phyloP scores from a whole-genome alignment of 1,140 invertebrate species.

The Thaumetopoea pityocampa region DNA sequence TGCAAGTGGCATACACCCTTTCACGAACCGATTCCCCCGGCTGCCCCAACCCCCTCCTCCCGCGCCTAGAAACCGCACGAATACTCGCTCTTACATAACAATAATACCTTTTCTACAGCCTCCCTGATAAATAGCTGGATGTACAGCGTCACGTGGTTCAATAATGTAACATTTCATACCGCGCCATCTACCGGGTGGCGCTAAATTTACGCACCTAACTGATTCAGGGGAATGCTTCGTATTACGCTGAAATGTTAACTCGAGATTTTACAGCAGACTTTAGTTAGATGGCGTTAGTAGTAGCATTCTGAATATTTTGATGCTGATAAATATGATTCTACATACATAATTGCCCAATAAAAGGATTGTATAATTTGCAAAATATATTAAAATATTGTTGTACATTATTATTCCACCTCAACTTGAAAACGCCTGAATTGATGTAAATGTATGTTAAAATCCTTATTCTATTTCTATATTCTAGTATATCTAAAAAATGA shows the following conservation, averaged over 20 bases:
- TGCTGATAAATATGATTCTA: not conserved
- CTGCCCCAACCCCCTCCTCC: conserved; percentile 33
- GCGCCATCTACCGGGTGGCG: conserved; percentile 60
- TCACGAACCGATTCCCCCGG: conserved; percentile 41
- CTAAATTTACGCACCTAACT: conserved; percentile 19
- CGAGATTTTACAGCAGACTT: conserved; percentile 2
- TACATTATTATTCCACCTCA: no score
- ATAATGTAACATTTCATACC: conserved; percentile 46
- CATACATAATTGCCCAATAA: no score
- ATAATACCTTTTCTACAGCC: conserved; percentile 65
- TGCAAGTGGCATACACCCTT: conserved; percentile 56
- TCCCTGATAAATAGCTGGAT: conserved; percentile 48
- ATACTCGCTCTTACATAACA: conserved; percentile 69
- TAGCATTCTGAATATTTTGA: conserved; percentile 7
- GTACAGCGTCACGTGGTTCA: conserved; percentile 56
- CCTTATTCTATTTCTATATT: no score
- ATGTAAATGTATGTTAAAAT: no score
- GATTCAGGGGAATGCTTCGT: conserved; percentile 19
- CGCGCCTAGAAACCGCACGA: conserved; percentile 67
- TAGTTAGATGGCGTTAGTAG: conserved; percentile 27
- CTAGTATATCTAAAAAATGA: no score
- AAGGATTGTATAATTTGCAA: no score
- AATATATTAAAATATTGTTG: not conserved
- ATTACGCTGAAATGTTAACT: not conserved
- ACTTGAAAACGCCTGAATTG: no score